These are phyloP conservation scores for Etheostoma nigrum DNA, from an alignment of 2,797 vertebrate genomes.

Conservation along the genomic window DNA sequence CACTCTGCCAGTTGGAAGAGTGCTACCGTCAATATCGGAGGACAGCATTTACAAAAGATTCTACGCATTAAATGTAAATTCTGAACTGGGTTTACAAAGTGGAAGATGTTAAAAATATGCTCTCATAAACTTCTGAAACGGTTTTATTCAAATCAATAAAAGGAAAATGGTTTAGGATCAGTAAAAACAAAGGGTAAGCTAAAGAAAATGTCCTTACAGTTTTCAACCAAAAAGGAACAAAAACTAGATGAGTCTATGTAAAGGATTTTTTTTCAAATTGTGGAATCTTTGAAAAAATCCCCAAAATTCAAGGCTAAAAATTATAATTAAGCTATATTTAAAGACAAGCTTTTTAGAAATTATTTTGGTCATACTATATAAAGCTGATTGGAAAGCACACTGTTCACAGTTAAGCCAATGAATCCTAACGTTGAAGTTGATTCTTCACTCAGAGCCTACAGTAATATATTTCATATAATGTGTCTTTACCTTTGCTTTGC, in stretches of 20 bases:
- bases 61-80: slow-evolving; percentile 26
- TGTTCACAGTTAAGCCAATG: slow-evolving; percentile 26
- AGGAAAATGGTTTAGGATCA: slow-evolving; percentile 3
- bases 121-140: slow-evolving; percentile 1
- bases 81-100: slow-evolving; percentile 23
- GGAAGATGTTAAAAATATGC: slow-evolving; percentile 36
- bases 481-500: not conserved
- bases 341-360: not conserved
- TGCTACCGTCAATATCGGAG: slow-evolving; percentile 52
- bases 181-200: not conserved
- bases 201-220: not conserved
- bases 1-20: slow-evolving; percentile 41
- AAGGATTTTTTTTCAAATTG: not conserved
- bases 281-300: not conserved
- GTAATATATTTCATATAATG: slow-evolving; percentile 6
- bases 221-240: not conserved
- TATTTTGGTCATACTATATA: not conserved
- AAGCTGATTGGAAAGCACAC: slow-evolving; percentile 23
- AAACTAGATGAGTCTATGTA: not conserved
- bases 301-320: not conserved
- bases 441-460: not conserved
- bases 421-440: slow-evolving; percentile 30
- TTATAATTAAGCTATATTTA: slow-evolving; percentile 13
- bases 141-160: slow-evolving; percentile 31
- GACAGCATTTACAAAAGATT: slow-evolving; percentile 38